Conservation (phyloP, 2,113 vertebrate genomes). For the Pseudorhombus dupliciocellatus region DNA sequence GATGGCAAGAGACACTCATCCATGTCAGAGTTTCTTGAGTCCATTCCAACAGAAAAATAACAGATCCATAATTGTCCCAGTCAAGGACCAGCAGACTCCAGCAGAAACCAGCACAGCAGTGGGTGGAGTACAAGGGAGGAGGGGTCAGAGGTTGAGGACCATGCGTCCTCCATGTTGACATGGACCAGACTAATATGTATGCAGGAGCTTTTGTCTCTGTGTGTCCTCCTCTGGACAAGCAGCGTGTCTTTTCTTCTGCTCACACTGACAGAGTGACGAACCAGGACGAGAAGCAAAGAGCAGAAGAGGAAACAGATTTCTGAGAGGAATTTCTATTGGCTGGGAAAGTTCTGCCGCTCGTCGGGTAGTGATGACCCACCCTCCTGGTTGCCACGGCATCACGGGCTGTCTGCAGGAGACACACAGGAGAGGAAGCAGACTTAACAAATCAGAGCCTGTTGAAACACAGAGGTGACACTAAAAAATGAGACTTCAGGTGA, state of each 20-base stretch:
- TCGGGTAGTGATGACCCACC: not conserved
- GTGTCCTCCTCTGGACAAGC: no score
- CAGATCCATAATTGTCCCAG: not conserved
- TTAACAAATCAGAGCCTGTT: not conserved
- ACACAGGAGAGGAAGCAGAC: not conserved
- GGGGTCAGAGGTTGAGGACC: no score
- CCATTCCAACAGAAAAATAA: not conserved
- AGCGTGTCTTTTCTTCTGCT: no score
- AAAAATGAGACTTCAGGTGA: not conserved
- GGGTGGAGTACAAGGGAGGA: not conserved
- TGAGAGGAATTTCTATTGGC: not conserved
- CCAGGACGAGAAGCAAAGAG: not conserved
- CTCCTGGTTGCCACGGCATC: not conserved
- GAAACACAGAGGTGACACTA: not conserved
- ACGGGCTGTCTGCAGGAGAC: slow-evolving; percentile 1
- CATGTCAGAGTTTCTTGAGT: not conserved
- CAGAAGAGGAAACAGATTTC: not conserved
- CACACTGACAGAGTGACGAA: no score
- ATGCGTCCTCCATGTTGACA: no score
- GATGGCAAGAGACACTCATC: not conserved
- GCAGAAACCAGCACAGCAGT: not conserved
- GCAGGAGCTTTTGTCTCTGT: no score
- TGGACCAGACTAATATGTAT: no score
- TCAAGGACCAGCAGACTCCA: not conserved
- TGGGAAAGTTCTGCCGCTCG: not conserved